Percentiles rank a stretch among this genome's conserved stretches.
Conservation (phyloP, 2,888 invertebrate genomes). For the Terebella lapidaria region DNA sequence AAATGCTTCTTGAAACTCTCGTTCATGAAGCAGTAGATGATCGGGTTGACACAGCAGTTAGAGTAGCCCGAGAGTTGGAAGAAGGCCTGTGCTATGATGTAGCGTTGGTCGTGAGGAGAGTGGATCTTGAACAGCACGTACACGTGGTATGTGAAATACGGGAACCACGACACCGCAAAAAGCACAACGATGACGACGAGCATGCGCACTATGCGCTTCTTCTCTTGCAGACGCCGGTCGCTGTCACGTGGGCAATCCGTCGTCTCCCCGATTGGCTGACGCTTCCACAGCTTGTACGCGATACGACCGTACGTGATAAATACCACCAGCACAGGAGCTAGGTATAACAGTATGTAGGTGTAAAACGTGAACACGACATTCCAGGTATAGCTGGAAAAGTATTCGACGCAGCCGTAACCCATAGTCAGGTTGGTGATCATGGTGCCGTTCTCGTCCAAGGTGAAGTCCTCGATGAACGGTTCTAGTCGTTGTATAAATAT, state of each 20-base stretch:
- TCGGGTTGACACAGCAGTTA: constrained; percentile 39
- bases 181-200: constrained; percentile 33
- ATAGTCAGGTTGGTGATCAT: not conserved
- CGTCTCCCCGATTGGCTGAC: constrained; percentile 32
- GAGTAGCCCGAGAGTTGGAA: constrained; percentile 38
- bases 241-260: constrained; percentile 26
- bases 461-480: constrained; percentile 3
- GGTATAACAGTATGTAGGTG: constrained; percentile 31
- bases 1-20: constrained; percentile 36
- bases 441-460: not conserved
- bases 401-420: constrained; percentile 31
- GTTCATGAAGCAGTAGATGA: constrained; percentile 43
- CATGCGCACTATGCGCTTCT: constrained; percentile 35
- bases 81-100: constrained; percentile 29
- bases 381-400: constrained; percentile 24
- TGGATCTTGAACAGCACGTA: constrained; percentile 26
- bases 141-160: constrained; percentile 31
- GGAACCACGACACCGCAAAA: constrained; percentile 38
- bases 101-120: constrained; percentile 8
- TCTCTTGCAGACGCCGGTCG: constrained; percentile 28
- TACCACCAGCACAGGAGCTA: constrained; percentile 35
- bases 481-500: constrained; percentile 32
- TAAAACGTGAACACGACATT: constrained; percentile 28
- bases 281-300: constrained; percentile 33
- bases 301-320: constrained; percentile 34